Evolutionary conservation across 2,888 invertebrate species (phyloP).

Genomic region (Lycaena phlaeas): DNA sequence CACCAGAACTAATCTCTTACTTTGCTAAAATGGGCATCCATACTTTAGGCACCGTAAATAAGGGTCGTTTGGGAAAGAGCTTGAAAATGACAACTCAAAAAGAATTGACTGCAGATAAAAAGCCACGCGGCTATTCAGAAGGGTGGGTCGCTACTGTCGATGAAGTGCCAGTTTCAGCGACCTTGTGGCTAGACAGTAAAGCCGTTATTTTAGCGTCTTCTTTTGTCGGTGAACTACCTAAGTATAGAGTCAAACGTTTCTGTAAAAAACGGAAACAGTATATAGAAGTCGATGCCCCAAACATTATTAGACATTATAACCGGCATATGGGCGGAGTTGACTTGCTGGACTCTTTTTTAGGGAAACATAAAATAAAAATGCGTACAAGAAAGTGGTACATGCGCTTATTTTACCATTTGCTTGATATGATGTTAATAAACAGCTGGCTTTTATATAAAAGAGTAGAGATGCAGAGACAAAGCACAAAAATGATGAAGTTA

Average conservation of each 20-base stretch:
- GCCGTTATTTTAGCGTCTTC: too few relatives aligned
- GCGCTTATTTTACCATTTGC: conserved; percentile 26
- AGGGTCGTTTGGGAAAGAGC: conserved; percentile 24
- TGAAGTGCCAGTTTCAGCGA: too few relatives aligned
- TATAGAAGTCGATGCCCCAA: background rate
- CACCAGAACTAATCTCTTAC: conserved; percentile 24
- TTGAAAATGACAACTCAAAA: conserved; percentile 29
- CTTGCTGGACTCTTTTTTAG: background rate
- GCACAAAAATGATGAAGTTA: background rate
- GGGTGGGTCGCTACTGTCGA: too few relatives aligned
- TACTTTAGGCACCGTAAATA: conserved; percentile 25
- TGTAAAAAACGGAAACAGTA: too few relatives aligned
- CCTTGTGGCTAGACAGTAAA: too few relatives aligned
- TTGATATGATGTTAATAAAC: conserved; percentile 27
- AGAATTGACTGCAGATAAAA: too few relatives aligned
- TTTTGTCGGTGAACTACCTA: too few relatives aligned
- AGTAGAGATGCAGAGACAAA: background rate
- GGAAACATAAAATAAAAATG: background rate
- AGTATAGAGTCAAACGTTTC: too few relatives aligned
- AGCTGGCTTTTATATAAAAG: background rate
- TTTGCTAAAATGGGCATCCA: conserved; percentile 26
- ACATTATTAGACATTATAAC: conserved; percentile 3
- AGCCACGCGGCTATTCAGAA: too few relatives aligned
- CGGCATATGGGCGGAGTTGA: conserved; percentile 3
- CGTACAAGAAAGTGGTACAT: background rate